These are phyloP conservation scores for Harpegnathos saltator DNA, from an alignment of 1,140 invertebrate genomes.

Conservation along the genomic window DNA sequence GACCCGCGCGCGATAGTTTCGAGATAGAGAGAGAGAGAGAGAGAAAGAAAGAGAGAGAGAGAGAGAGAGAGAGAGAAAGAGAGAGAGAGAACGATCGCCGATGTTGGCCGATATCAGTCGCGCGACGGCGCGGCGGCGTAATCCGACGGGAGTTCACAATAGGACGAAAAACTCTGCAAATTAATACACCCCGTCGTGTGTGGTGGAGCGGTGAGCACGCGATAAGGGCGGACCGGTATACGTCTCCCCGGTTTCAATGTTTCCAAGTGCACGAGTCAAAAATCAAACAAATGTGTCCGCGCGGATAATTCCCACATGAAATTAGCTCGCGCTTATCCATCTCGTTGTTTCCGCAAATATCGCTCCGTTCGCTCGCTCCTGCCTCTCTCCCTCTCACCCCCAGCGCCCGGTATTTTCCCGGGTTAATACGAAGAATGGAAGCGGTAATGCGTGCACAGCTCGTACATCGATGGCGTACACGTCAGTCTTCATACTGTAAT, in stretches of 20 bases:
- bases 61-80: too few relatives aligned
- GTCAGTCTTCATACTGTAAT: slow-evolving; percentile 73
- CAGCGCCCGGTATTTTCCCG: slow-evolving; percentile 30
- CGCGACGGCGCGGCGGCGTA: too few relatives aligned
- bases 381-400: slow-evolving; percentile 43
- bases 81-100: too few relatives aligned
- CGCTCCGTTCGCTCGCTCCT: neutral
- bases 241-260: neutral
- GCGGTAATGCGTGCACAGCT: slow-evolving; percentile 66
- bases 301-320: neutral
- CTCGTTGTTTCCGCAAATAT: slow-evolving; percentile 6
- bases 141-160: neutral
- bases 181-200: neutral
- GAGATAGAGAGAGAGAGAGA: too few relatives aligned
- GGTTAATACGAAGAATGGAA: slow-evolving; percentile 70
- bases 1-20: too few relatives aligned
- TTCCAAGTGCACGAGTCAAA: neutral
- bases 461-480: slow-evolving; percentile 55
- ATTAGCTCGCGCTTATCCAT: slow-evolving; percentile 25
- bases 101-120: neutral
- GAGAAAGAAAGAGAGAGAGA: too few relatives aligned
- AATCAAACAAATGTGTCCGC: neutral
- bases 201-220: too few relatives aligned
- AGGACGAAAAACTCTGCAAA: neutral
- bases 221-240: neutral